Percentiles rank a stretch among this genome's conserved stretches.
phyloP scores from a whole-genome alignment of 2,113 vertebrate species.

The Typhlomys cinereus region DNA sequence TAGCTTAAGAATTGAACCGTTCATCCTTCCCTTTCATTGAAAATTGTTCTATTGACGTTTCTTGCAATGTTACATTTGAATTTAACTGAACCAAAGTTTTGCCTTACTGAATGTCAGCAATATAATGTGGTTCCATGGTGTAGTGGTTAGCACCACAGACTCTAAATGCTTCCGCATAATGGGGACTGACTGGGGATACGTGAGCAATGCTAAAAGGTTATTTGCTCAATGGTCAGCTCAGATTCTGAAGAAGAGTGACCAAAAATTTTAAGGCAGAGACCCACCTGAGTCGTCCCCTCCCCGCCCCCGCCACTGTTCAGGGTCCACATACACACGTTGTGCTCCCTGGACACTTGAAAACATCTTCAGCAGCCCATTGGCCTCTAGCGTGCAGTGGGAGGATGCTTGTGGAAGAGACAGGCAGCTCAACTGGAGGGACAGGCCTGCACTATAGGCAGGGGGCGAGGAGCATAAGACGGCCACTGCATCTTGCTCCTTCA shows the following conservation, averaged over 20 bases:
- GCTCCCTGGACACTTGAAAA: background rate
- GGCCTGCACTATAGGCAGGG: too few relatives aligned
- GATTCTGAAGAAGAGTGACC: background rate
- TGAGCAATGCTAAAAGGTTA: background rate
- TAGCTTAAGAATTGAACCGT: slow-evolving; percentile 50
- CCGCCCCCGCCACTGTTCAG: background rate
- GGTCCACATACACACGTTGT: too few relatives aligned
- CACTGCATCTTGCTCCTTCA: background rate
- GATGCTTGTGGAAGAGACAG: background rate
- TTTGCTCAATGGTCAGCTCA: background rate
- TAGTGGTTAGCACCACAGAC: too few relatives aligned
- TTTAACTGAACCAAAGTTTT: slow-evolving; percentile 62
- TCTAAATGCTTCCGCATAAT: too few relatives aligned
- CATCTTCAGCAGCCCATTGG: background rate
- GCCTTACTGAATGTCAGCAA: background rate
- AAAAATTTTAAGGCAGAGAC: background rate
- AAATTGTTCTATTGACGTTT: slow-evolving; percentile 35
- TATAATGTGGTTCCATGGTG: too few relatives aligned
- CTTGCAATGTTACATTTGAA: slow-evolving; percentile 27
- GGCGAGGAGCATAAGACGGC: background rate
- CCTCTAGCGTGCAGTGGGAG: too few relatives aligned
- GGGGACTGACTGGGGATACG: background rate
- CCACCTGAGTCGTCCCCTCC: too few relatives aligned
- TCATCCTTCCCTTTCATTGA: slow-evolving; percentile 56
- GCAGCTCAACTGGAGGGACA: background rate